Evolutionary conservation across 1,140 invertebrate genomes (phyloP).

Genomic region (Drosophila chauvacae): DNA sequence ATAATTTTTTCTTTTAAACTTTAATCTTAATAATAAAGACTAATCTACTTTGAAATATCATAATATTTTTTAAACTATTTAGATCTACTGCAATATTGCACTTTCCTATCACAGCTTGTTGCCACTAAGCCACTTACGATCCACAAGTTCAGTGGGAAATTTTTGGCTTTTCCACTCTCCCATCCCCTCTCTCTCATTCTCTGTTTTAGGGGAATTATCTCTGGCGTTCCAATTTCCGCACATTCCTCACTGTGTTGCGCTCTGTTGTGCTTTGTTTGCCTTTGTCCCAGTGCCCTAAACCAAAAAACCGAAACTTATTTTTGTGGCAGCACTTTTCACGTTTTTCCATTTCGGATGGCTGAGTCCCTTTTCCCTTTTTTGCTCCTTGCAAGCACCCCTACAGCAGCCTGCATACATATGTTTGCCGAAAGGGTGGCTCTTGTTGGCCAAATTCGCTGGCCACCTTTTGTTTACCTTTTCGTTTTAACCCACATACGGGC

Average conservation of each 20-base stretch:
- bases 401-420: constrained; percentile 51
- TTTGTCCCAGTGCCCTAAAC: constrained; percentile 65
- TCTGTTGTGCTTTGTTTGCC: constrained; percentile 63
- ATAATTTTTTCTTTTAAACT: no score
- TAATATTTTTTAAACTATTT: not conserved
- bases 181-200: not conserved
- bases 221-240: constrained; percentile 20
- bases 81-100: not conserved
- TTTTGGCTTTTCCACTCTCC: not conserved
- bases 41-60: no score
- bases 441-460: constrained; percentile 53
- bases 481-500: constrained; percentile 75
- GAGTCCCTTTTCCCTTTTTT: constrained; percentile 12
- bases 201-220: constrained; percentile 25
- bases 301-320: constrained; percentile 60
- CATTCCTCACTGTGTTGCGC: constrained; percentile 33
- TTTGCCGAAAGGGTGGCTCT: constrained; percentile 43
- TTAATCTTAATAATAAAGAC: no score
- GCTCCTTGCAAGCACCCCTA: constrained; percentile 12
- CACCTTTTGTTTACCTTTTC: constrained; percentile 79
- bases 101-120: constrained; percentile 4
- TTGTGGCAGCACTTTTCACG: constrained; percentile 81
- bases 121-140: constrained; percentile 7
- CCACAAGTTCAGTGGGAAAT: constrained; percentile 36
- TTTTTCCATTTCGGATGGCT: constrained; percentile 62